Base-by-base conservation (phyloP, 2,113 vertebrate species). In the Actinemys pallida region DNA sequence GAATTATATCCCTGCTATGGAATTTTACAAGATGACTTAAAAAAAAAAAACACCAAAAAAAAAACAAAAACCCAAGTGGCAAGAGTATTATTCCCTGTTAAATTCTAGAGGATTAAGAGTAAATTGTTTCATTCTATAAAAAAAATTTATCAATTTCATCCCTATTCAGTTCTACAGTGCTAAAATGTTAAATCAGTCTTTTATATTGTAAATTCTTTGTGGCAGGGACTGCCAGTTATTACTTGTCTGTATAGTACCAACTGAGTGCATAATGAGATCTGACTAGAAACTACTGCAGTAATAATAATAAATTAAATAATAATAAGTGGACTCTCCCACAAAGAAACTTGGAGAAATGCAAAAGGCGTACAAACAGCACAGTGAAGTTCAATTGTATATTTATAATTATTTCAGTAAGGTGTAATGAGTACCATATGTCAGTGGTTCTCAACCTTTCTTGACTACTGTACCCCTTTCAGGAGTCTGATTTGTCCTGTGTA, bases 1-100 rank as follows among this genome's bases (percentile, higher is more conserved):
- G 52, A 89, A 42, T 62, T 69, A 52, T 8, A 89, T 57, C 10
- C 76, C n/a, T 8, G 10, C 5, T 47, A 52, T 84, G 24, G n/a
- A 83, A 86, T 88, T 87, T 42, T 87, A 42, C 11, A 86, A 89
- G 47, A 10, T 2, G 92, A 89, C 27, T 88, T 17, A 47, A 65
- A 96, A 86, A 49, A 72, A 78, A 97, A 88, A 56, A 45, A 45
- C 45, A 45, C 2, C 12, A 72, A 96, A 84, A 49, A 72, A 75
- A n/a, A 42, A 72, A 96, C 83, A 49, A 72, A 75, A n/a, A 5
- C 5, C 45, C 5, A 65, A 10, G 50, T 50, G 20, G 3, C 19
- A 82, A 86, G 14, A n/a, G 25, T 47, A 31, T 10, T 89, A 84
- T n/a, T 90, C 25, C 49, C n/a, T 7, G 10, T 79, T 87, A 47